Base-by-base conservation (phyloP, 1,140 invertebrate species). In the Luehdorfia chinensis region DNA sequence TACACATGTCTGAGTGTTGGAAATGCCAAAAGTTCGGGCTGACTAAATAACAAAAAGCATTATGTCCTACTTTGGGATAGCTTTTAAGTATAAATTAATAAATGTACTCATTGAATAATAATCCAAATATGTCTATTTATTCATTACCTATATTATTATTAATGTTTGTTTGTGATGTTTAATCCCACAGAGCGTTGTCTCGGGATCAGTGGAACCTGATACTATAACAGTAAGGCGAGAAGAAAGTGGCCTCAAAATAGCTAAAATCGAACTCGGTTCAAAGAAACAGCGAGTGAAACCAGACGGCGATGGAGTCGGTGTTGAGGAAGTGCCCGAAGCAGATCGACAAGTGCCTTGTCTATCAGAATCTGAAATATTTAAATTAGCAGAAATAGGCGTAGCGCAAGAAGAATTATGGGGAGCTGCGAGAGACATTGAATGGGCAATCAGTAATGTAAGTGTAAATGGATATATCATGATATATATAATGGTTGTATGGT, bases 371-470 rank as follows among this genome's bases (percentile, higher is more conserved):
- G 74, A 89, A 23, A 86, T 75, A n/a, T 47, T 92, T 1, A 75
- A 66, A 59, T 58, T 92, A 25, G 90, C 88, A 4, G 62, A 77
- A 34, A 75, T 93, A 31, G 92, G 90, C 0, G 67, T 91, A 6
- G 47, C 78, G 6, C 77, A 94, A 30, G 93, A 95, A 64, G 63
- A 87, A 21, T 60, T 89, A 8, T 94, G 92, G 84, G 90, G 91
- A 4, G 84, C 85, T 4, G 87, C 91, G 0, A 87, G 93, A 58
- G 94, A 96, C 73, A 90, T 96, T 23, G 94, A 96, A 84, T 96
- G 92, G 90, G 92, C 92, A 5, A 66, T 92, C 31, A 58, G 64
- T 15, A 74, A 89, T 63, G 91, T 91, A 65, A 55, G 43, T 51
- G n/a, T n/a, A n/a, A n/a, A n/a, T n/a, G n/a, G n/a, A n/a, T n/a